Conservation (phyloP, 2,797 vertebrate genomes). For the Acanthornis magna region DNA sequence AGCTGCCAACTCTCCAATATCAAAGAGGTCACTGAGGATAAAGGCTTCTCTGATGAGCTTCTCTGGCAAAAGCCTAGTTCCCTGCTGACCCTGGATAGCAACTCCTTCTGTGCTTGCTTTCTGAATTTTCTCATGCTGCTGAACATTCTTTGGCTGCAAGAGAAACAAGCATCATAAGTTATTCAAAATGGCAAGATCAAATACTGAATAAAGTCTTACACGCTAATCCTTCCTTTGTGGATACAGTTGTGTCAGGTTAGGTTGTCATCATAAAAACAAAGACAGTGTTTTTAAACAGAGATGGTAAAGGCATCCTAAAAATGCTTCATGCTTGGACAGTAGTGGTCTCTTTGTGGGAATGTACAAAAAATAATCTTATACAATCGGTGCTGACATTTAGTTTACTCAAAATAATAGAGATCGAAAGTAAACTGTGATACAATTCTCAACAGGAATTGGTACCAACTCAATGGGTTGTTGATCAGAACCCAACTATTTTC, state of each 20-base stretch:
- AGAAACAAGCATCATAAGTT: background rate
- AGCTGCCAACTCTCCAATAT: constrained; percentile 92
- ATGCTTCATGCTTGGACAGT: background rate
- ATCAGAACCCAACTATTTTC: background rate
- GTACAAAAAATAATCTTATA: background rate
- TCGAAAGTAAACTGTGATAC: background rate
- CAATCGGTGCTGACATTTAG: background rate
- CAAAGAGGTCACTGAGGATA: constrained; percentile 96
- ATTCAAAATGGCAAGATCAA: background rate
- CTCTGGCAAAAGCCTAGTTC: constrained; percentile 90
- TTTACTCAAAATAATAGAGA: background rate
- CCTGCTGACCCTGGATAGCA: constrained; percentile 94
- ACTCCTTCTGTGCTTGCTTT: constrained; percentile 97
- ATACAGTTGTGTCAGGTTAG: background rate
- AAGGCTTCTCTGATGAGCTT: constrained; percentile 94
- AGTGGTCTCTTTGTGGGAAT: background rate
- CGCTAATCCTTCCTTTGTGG: background rate
- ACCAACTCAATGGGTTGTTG: background rate
- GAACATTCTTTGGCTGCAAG: constrained; percentile 90
- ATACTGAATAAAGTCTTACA: background rate
- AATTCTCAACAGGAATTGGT: background rate
- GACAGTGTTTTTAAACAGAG: background rate
- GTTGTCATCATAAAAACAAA: background rate
- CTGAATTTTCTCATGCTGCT: constrained; percentile 94
- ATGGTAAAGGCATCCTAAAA: background rate